Percentiles rank a stretch among this genome's conserved stretches.
Conservation (phyloP, 2,888 invertebrate genomes). For the Drosophila differens region DNA sequence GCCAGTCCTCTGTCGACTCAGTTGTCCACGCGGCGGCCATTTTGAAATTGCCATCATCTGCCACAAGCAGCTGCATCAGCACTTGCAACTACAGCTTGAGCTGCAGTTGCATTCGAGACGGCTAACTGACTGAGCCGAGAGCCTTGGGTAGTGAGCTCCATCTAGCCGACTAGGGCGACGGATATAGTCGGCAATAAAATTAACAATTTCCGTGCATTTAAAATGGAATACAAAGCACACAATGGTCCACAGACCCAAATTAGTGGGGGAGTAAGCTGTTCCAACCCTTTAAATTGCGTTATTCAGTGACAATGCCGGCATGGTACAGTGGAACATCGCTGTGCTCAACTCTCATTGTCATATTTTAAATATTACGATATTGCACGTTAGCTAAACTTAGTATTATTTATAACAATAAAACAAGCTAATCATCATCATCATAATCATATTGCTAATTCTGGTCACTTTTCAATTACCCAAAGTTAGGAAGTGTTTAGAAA, state of each 20-base stretch:
- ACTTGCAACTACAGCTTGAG: background rate
- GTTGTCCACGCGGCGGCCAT: constrained; percentile 63
- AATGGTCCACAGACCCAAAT: constrained; percentile 15
- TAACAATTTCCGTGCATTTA: constrained; percentile 78
- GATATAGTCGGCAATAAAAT: constrained; percentile 78
- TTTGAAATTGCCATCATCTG: constrained; percentile 52
- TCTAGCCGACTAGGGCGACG: constrained; percentile 26
- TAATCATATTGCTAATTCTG: background rate
- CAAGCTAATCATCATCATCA: background rate
- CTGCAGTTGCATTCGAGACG: constrained; percentile 10
- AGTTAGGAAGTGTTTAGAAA: background rate
- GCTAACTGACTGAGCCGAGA: background rate
- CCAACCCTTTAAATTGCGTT: constrained; percentile 35
- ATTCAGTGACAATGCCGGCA: background rate
- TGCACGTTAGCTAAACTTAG: background rate
- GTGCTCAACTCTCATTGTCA: background rate
- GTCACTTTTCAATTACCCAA: background rate
- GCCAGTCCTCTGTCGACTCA: constrained; percentile 1
- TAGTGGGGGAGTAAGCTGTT: background rate
- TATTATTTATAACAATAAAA: background rate
- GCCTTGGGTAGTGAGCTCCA: constrained; percentile 4
- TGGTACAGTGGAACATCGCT: constrained; percentile 29
- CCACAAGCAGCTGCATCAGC: constrained; percentile 7
- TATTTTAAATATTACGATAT: background rate
- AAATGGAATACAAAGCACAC: constrained; percentile 34